These are phyloP conservation scores for Artibeus lituratus DNA, from an alignment of 2,797 vertebrate genomes.

Conservation along the genomic window DNA sequence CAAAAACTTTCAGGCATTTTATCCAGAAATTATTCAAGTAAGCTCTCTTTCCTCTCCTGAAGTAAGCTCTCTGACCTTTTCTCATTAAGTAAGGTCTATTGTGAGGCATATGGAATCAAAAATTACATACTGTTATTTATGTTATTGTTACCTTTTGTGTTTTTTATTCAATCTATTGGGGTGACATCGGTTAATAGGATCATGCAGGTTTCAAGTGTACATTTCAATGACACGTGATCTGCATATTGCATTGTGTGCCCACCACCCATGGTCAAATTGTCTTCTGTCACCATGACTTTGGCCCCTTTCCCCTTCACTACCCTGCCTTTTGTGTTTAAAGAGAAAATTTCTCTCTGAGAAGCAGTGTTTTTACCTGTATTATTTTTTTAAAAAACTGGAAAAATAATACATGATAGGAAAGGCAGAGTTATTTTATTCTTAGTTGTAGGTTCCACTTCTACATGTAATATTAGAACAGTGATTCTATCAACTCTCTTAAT, in stretches of 20 bases:
- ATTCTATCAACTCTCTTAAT: constrained; percentile 48
- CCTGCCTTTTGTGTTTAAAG: neutral
- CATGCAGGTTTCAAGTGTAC: neutral
- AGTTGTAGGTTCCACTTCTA: neutral
- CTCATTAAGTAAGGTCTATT: neutral
- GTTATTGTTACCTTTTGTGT: neutral
- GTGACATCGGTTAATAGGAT: neutral
- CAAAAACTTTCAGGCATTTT: neutral
- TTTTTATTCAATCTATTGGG: neutral
- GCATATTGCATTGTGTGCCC: neutral
- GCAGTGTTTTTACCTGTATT: constrained; percentile 6
- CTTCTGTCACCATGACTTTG: neutral
- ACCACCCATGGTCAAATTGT: neutral
- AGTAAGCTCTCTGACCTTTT: neutral
- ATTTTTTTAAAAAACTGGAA: constrained; percentile 39
- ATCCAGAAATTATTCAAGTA: neutral
- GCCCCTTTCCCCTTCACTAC: neutral
- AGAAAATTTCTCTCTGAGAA: neutral
- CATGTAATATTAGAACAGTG: constrained; percentile 45
- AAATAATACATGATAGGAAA: constrained; percentile 1
- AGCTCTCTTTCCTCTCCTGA: neutral
- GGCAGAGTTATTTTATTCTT: constrained; percentile 20
- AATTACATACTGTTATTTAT: neutral
- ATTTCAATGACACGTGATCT: neutral
- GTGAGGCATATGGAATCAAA: neutral